Percentiles rank a stretch among this genome's conserved stretches.
phyloP scores from a whole-genome alignment of 2,797 vertebrate species.

The Ispidina lecontei region DNA sequence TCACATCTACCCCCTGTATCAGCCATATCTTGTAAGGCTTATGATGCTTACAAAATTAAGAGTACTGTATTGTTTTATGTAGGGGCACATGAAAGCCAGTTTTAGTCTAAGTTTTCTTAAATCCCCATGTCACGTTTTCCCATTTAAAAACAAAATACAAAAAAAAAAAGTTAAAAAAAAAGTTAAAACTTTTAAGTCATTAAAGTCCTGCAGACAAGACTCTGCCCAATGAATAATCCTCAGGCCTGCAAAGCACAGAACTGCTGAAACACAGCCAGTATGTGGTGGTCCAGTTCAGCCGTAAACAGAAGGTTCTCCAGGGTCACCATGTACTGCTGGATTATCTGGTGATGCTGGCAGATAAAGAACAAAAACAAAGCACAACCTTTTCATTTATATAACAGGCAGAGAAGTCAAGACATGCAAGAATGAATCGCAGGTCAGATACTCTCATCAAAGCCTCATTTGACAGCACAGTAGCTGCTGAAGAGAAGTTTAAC shows the following conservation, averaged over 20 bases:
- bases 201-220: constrained; percentile 54
- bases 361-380: neutral
- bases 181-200: neutral
- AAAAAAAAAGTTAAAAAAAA: neutral
- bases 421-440: neutral
- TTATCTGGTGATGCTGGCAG: constrained; percentile 92
- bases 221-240: constrained; percentile 26
- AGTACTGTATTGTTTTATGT: constrained; percentile 36
- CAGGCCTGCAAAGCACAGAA: constrained; percentile 96
- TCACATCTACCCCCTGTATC: constrained; percentile 60
- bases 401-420: neutral
- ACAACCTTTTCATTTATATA: neutral
- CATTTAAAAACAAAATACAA: neutral
- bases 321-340: constrained; percentile 98
- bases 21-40: constrained; percentile 54
- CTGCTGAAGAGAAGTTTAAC: neutral
- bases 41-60: constrained; percentile 57
- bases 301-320: constrained; percentile 98
- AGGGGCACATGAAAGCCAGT: constrained; percentile 57
- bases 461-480: neutral
- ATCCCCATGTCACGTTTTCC: constrained; percentile 53
- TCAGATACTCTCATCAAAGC: neutral
- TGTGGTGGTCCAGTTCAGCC: constrained; percentile 95
- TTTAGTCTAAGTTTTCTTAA: constrained; percentile 52
- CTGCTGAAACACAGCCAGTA: constrained; percentile 96